These are phyloP conservation scores for Dascillus cervinus DNA, from an alignment of 2,888 invertebrate species.

Conservation along the genomic window DNA sequence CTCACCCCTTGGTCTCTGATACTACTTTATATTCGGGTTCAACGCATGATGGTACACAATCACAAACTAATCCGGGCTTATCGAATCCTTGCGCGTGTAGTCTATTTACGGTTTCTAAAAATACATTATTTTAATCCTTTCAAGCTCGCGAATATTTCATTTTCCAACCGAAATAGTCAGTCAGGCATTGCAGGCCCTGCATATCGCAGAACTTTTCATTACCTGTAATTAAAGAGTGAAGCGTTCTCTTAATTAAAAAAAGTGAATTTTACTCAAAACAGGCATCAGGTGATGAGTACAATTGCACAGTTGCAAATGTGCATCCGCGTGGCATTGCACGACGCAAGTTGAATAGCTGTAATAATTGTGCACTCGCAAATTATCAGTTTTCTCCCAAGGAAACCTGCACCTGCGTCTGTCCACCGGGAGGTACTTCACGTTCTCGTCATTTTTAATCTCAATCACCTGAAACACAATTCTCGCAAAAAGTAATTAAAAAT, in stretches of 20 bases:
- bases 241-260: constrained; percentile 3
- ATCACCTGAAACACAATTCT: constrained; percentile 44
- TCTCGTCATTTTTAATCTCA: constrained; percentile 52
- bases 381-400: constrained; percentile 45
- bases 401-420: constrained; percentile 50
- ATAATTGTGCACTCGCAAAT: constrained; percentile 42
- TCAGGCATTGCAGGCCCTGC: constrained; percentile 49
- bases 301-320: constrained; percentile 49
- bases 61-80: constrained; percentile 45
- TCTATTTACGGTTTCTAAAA: constrained; percentile 40
- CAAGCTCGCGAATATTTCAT: background rate
- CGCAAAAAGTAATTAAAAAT: too few species aligned
- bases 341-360: constrained; percentile 56
- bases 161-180: constrained; percentile 38
- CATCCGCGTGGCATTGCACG: constrained; percentile 50
- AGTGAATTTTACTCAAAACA: constrained; percentile 42
- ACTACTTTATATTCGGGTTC: constrained; percentile 51
- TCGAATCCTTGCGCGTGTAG: constrained; percentile 39
- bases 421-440: constrained; percentile 45
- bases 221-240: constrained; percentile 32
- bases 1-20: constrained; percentile 45
- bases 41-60: constrained; percentile 54
- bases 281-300: constrained; percentile 59
- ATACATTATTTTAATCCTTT: constrained; percentile 5
- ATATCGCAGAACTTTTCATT: constrained; percentile 45